Percentiles rank a stretch among this genome's conserved stretches.
phyloP scores from a whole-genome alignment of 1,140 invertebrate species.

The Sminthurinus signatus region DNA sequence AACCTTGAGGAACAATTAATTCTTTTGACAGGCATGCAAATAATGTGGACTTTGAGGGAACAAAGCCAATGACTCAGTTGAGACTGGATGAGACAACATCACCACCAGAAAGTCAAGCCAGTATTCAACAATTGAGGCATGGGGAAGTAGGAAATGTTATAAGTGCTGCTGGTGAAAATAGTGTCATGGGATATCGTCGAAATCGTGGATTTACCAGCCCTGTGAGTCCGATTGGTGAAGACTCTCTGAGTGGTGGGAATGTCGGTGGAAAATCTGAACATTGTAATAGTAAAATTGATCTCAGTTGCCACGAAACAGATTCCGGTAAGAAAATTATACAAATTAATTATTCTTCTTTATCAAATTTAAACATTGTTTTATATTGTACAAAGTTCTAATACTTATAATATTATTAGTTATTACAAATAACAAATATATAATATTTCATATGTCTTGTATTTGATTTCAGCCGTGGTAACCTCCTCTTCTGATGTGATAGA shows the following conservation, averaged over 20 bases:
- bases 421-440: too few relatives aligned
- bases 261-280: conserved; percentile 29
- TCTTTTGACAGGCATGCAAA: conserved; percentile 13
- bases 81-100: conserved; percentile 22
- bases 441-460: too few relatives aligned
- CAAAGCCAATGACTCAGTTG: conserved; percentile 34
- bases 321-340: conserved; percentile 7
- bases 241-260: conserved; percentile 40
- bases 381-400: too few relatives aligned
- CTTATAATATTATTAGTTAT: too few relatives aligned
- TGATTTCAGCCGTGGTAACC: conserved; percentile 35
- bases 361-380: too few relatives aligned
- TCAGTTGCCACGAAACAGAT: conserved; percentile 41
- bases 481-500: conserved; percentile 41
- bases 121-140: background rate
- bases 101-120: conserved; percentile 15
- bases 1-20: background rate
- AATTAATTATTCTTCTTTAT: too few relatives aligned
- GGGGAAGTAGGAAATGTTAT: background rate
- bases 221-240: conserved; percentile 54
- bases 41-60: conserved; percentile 17
- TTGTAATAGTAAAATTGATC: conserved; percentile 42
- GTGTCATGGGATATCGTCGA: conserved; percentile 15
- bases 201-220: conserved; percentile 17
- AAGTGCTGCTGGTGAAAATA: conserved; percentile 15